Evolutionary conservation across 2,113 vertebrate genomes (phyloP), one percentile per base, ranked within the genome.

Genomic region (Microcebus tavaratra): DNA sequence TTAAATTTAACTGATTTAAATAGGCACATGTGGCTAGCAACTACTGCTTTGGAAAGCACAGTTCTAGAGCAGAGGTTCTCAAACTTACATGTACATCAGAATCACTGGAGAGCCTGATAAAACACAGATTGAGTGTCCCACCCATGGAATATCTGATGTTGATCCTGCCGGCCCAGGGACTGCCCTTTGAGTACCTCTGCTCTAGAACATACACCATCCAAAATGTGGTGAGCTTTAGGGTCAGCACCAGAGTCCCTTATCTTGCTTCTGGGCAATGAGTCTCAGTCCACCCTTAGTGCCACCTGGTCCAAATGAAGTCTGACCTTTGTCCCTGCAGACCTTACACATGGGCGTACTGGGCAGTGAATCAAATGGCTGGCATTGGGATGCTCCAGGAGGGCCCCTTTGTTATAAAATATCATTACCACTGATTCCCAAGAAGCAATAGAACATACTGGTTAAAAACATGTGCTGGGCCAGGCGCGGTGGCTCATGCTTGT

Each of bases 1-100:
- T 96, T 95, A 68, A 61, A 73, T 80, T 57, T 76, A 65, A 80
- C 36, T 59, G 18, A 45, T 68, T 72, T 88, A 89, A 89, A 75
- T 53, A 67, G 48, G 68, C 34, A 13, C 11, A 18, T 36, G 27
- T 27, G 13, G 18, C 55, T 75, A 70, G 17, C 6, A 34, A 31
- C 11, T 53, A 39, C 39, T 6, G 1, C 36, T 14, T 17, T 29
- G 53, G 79, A 53, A 87, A 61, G 31, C 31, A n/a, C 9, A 70
- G n/a, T 15, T 87, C 57, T 55, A 42, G 18, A 89, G 63, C 48
- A 50, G 75, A 11, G 14, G 50, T 65, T 34, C 45, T 81, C 79
- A 59, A 42, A 75, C 36, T 63, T 50, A 42, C 27, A 5, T 7
- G 8, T 8, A 36, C 36, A n/a, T 84, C 7, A n/a, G 48, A 91